Evolutionary conservation across 2,113 vertebrate species (phyloP), one percentile per base, ranked within the genome.

Genomic region (Sclerurus mexicanus): DNA sequence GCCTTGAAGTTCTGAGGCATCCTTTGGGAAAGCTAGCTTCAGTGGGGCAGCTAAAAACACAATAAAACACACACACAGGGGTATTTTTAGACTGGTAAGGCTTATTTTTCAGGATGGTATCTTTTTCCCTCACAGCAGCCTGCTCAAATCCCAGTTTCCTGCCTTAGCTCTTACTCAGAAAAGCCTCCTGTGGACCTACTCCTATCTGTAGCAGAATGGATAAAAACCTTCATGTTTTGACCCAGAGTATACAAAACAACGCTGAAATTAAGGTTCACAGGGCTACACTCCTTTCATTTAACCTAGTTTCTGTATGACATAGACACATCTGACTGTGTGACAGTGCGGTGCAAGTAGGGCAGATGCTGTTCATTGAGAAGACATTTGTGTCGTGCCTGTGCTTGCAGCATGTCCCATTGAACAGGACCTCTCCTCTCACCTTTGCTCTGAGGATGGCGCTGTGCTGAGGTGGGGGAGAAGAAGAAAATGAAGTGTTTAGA

Each of bases 251-350:
- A 17, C 1, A 25, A 90, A 96, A 84, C 30, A 88, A 28, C 56
- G 71, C 58, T 85, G 78, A 78, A 85, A 84, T 56, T 24, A 90
- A 93, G n/a, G 20, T 55, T 94, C 72, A 33, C 56, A 67, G 40
- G 56, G 15, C 56, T 89, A 53, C 91, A 96, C 44, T 60, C 64
- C 63, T 95, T 96, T 63, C 71, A 92, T 82, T 77, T 95, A 97
- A 95, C 94, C 83, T 75, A 95, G 74, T 96, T 97, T 96, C 85
- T 18, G 12, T 93, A 95, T 95, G 91, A 96, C 73, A 89, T 87
- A 76, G 80, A 73, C 89, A 91, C 58, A 58, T 80, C 87, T 89
- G 74, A 46, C 46, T 30, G 46, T 2, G 5, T 0, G 15, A 33
- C 3, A 7, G 4, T 5, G 28, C 0, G 0, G 46, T 76, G 42